phyloP scores from a whole-genome alignment of 2,888 invertebrate genomes.

The Hylaea fasciaria region DNA sequence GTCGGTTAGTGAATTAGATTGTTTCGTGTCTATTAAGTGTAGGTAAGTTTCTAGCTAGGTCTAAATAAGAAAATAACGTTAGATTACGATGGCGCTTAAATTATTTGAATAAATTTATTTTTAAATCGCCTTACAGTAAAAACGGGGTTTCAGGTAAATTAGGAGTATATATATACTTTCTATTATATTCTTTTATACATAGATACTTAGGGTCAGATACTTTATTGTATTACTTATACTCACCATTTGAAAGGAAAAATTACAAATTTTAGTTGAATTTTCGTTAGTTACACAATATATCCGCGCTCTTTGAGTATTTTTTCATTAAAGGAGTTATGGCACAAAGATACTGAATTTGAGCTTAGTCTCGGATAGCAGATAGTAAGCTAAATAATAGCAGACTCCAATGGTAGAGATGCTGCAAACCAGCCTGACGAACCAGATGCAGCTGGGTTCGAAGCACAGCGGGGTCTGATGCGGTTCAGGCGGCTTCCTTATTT shows the following conservation, averaged over 20 bases:
- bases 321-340: slow-evolving; percentile 39
- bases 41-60: neutral
- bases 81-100: neutral
- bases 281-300: too few species aligned
- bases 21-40: slow-evolving; percentile 15
- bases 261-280: too few species aligned
- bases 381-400: slow-evolving; percentile 71
- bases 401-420: slow-evolving; percentile 62
- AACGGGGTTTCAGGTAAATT: too few species aligned
- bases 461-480: slow-evolving; percentile 57
- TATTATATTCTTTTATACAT: too few species aligned
- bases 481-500: slow-evolving; percentile 7
- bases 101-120: too few species aligned
- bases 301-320: too few species aligned
- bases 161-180: too few species aligned
- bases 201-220: too few species aligned
- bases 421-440: slow-evolving; percentile 64
- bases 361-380: slow-evolving; percentile 65
- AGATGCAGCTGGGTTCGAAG: slow-evolving; percentile 65
- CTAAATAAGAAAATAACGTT: neutral
- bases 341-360: slow-evolving; percentile 72
- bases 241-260: too few species aligned
- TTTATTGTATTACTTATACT: too few species aligned
- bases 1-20: slow-evolving; percentile 31
- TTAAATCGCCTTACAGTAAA: too few species aligned